Conservation (phyloP, 2,888 invertebrate genomes). For the Aethes cnicana region DNA sequence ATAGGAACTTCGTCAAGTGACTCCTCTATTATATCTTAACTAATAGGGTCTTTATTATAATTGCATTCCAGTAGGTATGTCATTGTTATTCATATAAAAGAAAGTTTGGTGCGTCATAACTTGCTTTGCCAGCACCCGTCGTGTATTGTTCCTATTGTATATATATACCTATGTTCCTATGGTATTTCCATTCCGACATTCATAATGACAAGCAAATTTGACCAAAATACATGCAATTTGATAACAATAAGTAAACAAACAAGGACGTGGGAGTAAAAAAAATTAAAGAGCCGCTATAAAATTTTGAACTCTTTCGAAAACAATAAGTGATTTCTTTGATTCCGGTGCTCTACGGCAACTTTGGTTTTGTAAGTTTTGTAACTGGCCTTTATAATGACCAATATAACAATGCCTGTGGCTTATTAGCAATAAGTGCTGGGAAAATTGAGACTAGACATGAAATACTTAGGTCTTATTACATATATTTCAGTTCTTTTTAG, state of each 20-base stretch:
- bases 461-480: too few relatives aligned
- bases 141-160: neutral
- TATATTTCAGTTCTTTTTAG: too few relatives aligned
- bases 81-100: too few relatives aligned
- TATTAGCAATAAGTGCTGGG: slow-evolving; percentile 1
- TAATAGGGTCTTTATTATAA: too few relatives aligned
- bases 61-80: too few relatives aligned
- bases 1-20: too few relatives aligned
- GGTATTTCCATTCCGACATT: slow-evolving; percentile 1
- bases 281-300: neutral
- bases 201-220: slow-evolving; percentile 4
- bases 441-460: slow-evolving; percentile 16
- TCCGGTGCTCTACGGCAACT: neutral
- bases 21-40: too few relatives aligned
- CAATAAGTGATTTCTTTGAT: neutral
- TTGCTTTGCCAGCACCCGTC: too few relatives aligned
- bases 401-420: slow-evolving; percentile 6
- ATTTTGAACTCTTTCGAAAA: neutral
- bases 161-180: too few relatives aligned
- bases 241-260: neutral
- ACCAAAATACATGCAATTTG: slow-evolving; percentile 7
- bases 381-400: slow-evolving; percentile 6
- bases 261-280: too few relatives aligned
- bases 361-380: neutral
- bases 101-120: too few relatives aligned